A percentile compares a stretch with the other conserved stretches of the same genome.
phyloP scores from a whole-genome alignment of 1,140 invertebrate species.

The Meloidogyne exigua region DNA sequence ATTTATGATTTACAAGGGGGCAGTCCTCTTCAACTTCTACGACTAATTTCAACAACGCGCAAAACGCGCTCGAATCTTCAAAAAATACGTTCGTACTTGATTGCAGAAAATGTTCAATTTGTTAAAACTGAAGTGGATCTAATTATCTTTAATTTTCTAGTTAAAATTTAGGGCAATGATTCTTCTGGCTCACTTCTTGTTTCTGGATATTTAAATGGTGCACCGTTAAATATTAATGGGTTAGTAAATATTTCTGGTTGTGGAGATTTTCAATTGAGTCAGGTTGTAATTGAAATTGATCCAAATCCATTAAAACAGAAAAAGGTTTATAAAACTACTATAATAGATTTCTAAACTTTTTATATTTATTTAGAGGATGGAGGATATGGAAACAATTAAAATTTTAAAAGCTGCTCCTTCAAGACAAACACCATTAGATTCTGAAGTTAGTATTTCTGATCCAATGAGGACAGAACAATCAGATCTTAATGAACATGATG shows the following conservation, averaged over 20 bases:
- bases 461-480: conserved; percentile 92
- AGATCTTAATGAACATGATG: conserved; percentile 87
- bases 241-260: conserved; percentile 80
- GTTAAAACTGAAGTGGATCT: background rate
- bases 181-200: conserved; percentile 73
- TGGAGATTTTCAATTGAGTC: conserved; percentile 84
- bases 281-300: conserved; percentile 76
- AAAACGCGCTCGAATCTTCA: conserved; percentile 41
- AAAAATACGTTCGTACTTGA: conserved; percentile 34
- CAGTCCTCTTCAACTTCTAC: conserved; percentile 41
- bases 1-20: background rate
- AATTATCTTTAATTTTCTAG: background rate
- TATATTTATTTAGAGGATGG: conserved; percentile 4
- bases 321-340: conserved; percentile 7
- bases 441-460: conserved; percentile 73
- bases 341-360: background rate
- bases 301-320: conserved; percentile 70
- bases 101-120: conserved; percentile 39
- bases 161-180: background rate
- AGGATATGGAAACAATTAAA: conserved; percentile 9
- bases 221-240: conserved; percentile 79
- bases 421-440: conserved; percentile 32
- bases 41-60: conserved; percentile 33
- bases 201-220: conserved; percentile 80
- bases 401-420: conserved; percentile 26